Percentiles rank a stretch among this genome's conserved stretches.
Evolutionary conservation across 2,888 invertebrate species (phyloP).

Genomic region (Eupithecia vulgata): DNA sequence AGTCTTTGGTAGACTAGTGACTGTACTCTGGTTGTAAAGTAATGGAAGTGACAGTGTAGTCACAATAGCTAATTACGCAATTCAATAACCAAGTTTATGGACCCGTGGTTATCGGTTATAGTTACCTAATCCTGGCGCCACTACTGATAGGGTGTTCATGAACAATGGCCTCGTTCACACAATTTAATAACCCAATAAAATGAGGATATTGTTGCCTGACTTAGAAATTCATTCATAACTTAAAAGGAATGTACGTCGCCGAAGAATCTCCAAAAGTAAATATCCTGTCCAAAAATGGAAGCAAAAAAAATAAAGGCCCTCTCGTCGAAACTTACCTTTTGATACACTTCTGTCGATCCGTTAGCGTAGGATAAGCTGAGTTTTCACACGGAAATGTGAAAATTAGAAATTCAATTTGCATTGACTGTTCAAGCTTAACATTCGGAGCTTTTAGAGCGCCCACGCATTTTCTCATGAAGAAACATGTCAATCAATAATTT

Average conservation of each 20-base stretch:
- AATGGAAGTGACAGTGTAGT: slow-evolving; percentile 30
- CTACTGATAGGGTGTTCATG: slow-evolving; percentile 49
- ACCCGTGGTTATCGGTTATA: slow-evolving; percentile 41
- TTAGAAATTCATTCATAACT: slow-evolving; percentile 61
- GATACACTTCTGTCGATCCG: slow-evolving; percentile 7
- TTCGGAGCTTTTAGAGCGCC: slow-evolving; percentile 8
- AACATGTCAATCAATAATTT: slow-evolving; percentile 41
- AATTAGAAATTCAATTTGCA: neutral
- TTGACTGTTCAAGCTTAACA: neutral
- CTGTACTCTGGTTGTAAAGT: slow-evolving; percentile 20
- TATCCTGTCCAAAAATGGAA: slow-evolving; percentile 50
- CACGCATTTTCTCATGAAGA: slow-evolving; percentile 28
- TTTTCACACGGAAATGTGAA: neutral
- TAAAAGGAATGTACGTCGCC: slow-evolving; percentile 51
- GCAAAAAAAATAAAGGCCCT: slow-evolving; percentile 19
- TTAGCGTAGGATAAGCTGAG: neutral
- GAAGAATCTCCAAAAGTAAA: slow-evolving; percentile 55
- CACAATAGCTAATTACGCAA: slow-evolving; percentile 32
- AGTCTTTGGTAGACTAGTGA: slow-evolving; percentile 8
- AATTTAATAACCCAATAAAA: slow-evolving; percentile 65
- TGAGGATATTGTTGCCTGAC: slow-evolving; percentile 52
- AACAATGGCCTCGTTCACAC: slow-evolving; percentile 55
- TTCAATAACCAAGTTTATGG: slow-evolving; percentile 39
- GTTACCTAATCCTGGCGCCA: slow-evolving; percentile 59
- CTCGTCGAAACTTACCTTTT: slow-evolving; percentile 15